Evolutionary conservation across 1,140 invertebrate genomes (phyloP).

Genomic region (Atopsyche davidsoni): DNA sequence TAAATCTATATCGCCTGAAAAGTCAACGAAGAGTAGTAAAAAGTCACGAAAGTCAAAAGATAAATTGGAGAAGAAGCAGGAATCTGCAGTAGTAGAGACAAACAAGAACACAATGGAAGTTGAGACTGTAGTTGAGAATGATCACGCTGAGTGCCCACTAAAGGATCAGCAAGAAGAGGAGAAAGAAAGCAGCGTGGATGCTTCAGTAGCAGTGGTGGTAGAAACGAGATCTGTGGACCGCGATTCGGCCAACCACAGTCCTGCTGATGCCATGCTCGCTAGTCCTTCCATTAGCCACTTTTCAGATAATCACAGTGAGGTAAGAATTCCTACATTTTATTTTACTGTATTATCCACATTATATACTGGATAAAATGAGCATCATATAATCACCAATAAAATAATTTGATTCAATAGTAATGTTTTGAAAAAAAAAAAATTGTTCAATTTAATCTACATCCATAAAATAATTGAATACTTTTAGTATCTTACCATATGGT

Average conservation of each 20-base stretch:
- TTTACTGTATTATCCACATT: too few species aligned
- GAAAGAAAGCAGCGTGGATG: constrained; percentile 14
- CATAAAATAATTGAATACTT: too few species aligned
- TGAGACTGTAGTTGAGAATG: too few species aligned
- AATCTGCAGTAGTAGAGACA: background rate
- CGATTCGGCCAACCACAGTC: constrained; percentile 64
- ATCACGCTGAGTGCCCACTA: too few species aligned
- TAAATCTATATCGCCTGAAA: constrained; percentile 7
- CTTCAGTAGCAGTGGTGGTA: constrained; percentile 41
- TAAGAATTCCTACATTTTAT: constrained; percentile 34
- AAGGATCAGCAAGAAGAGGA: background rate
- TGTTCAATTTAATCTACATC: too few species aligned
- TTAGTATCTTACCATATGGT: too few species aligned
- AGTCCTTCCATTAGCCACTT: constrained; percentile 59
- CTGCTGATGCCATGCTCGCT: constrained; percentile 56
- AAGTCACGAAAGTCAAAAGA: constrained; percentile 10
- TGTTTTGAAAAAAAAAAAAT: too few species aligned
- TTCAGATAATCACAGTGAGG: constrained; percentile 62
- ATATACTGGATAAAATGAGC: too few species aligned
- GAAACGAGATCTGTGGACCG: constrained; percentile 49
- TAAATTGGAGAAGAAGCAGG: background rate
- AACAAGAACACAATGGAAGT: background rate
- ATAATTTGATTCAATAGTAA: too few species aligned
- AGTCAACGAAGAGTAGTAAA: constrained; percentile 12
- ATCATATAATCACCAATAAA: too few species aligned